Percentiles rank a stretch among this genome's conserved stretches.
Conservation (phyloP, 2,113 vertebrate species). For the Cyanoderma ruficeps region DNA sequence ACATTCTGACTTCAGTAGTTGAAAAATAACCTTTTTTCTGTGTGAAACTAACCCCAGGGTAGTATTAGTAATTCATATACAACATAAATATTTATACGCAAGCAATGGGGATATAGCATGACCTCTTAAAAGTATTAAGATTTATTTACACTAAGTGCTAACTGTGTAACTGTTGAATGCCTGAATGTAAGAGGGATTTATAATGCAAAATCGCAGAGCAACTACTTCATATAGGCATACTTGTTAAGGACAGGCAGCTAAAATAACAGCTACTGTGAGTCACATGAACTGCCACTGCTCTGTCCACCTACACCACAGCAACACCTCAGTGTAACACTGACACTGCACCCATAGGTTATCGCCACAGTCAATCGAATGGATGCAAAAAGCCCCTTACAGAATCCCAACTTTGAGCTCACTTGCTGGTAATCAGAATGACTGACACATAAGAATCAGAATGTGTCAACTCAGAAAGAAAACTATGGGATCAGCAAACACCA, state of each 20-base stretch:
- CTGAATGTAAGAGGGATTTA: neutral
- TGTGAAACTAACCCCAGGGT: constrained; percentile 35
- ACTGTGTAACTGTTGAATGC: neutral
- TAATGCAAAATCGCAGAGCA: neutral
- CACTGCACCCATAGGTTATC: neutral
- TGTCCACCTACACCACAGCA: neutral
- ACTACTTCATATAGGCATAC: neutral
- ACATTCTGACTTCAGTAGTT: neutral
- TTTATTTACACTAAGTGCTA: neutral
- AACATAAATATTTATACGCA: constrained; percentile 53
- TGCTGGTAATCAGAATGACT: neutral
- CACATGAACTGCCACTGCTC: neutral
- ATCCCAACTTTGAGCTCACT: neutral
- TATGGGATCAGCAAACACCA: neutral
- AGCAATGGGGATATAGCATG: neutral
- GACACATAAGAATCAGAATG: neutral
- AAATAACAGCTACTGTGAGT: neutral
- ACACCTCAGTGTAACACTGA: neutral
- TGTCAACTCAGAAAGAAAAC: neutral
- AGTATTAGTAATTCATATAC: constrained; percentile 34
- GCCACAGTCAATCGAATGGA: neutral
- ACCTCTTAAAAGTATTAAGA: neutral
- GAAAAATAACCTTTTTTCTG: constrained; percentile 58
- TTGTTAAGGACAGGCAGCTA: neutral
- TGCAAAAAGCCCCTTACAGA: neutral